Conservation (phyloP, 2,888 invertebrate species). For the Lasioglossum villosulum region DNA sequence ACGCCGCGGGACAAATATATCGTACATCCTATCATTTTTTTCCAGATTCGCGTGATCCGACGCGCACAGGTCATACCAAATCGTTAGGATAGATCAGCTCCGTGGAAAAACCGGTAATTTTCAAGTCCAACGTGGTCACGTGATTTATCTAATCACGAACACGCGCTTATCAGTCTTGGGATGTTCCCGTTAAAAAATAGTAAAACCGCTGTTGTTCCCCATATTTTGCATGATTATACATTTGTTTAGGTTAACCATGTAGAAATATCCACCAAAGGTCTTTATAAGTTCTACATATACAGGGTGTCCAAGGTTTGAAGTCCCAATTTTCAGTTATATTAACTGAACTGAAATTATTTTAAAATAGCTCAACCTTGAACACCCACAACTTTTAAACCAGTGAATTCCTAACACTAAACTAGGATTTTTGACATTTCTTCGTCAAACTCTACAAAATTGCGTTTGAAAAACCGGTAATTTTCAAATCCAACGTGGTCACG, state of each 20-base stretch:
- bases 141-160: background rate
- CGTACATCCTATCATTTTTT: constrained; percentile 39
- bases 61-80: constrained; percentile 1
- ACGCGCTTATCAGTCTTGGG: background rate
- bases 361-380: too few species aligned
- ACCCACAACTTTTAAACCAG: too few species aligned
- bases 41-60: constrained; percentile 25
- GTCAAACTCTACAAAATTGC: too few species aligned
- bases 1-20: constrained; percentile 59
- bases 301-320: too few species aligned
- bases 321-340: too few species aligned
- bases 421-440: too few species aligned
- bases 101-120: background rate
- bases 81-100: background rate
- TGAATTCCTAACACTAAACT: too few species aligned
- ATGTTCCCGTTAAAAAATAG: background rate
- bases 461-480: background rate
- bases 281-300: background rate
- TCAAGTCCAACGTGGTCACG: background rate
- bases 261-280: background rate
- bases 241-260: background rate
- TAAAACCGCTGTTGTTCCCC: background rate
- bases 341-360: too few species aligned
- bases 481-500: background rate
- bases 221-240: background rate